phyloP scores from a whole-genome alignment of 2,797 vertebrate species.

The Bradypus variegatus region DNA sequence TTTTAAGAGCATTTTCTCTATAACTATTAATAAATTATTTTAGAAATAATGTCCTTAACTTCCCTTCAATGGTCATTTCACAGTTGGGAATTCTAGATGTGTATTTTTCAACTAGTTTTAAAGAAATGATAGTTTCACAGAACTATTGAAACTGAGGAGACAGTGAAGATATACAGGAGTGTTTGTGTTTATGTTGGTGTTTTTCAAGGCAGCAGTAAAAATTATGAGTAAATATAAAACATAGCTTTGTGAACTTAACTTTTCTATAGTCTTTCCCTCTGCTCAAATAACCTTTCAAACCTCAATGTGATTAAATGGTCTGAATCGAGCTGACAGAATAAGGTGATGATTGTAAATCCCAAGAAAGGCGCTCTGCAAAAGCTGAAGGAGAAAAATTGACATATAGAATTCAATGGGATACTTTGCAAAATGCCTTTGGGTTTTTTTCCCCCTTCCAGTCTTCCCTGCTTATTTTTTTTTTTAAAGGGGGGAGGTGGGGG shows the following conservation, averaged over 20 bases:
- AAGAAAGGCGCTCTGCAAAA: background rate
- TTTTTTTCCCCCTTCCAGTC: background rate
- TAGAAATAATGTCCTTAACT: background rate
- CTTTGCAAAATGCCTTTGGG: background rate
- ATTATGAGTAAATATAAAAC: conserved; percentile 20
- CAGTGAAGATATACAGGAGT: background rate
- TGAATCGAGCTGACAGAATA: background rate
- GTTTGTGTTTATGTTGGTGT: background rate
- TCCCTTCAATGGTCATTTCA: background rate
- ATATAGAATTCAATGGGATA: background rate
- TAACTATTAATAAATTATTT: background rate
- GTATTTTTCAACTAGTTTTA: background rate
- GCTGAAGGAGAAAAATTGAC: background rate
- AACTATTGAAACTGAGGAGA: background rate
- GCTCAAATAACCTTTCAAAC: background rate
- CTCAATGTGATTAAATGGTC: background rate
- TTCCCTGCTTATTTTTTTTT: background rate
- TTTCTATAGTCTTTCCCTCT: background rate
- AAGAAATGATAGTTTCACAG: background rate
- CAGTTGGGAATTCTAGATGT: background rate
- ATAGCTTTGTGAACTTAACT: background rate
- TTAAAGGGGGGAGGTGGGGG: background rate
- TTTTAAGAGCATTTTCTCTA: background rate
- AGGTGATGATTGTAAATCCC: background rate
- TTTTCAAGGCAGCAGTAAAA: conserved; percentile 31